Base-by-base conservation (phyloP, 2,113 vertebrate genomes). In the Pampusana beccarii region DNA sequence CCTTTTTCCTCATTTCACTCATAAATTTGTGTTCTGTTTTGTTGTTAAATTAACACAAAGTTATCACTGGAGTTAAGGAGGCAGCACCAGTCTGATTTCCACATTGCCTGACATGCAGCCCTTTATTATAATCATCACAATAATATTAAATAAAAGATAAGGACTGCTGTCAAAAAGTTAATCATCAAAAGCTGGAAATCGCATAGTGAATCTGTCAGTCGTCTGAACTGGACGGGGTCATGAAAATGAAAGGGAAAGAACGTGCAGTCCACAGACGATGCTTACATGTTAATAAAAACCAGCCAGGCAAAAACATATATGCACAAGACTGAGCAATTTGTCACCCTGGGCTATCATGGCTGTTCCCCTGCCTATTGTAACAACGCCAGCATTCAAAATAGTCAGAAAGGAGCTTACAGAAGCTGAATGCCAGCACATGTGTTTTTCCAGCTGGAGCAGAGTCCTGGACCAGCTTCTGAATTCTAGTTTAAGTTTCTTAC, bases 371-470 rank as follows among this genome's bases (percentile, higher is more conserved):
- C 95, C 95, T 95, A 90, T 91, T 96, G 93, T 96, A 97, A 96
- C 94, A 97, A 96, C 95, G 97, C 95, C 97, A 97, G 85, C 83
- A 92, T 94, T 97, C 96, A 97, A 96, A 97, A 97, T 96, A 96
- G 95, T 97, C 95, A 95, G 71, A 96, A 97, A 97, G 91, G 94
- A 97, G 95, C 92, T 95, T 96, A 96, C 90, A 90, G 92, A 91
- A 96, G 95, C 94, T 95, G 96, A 96, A 97, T 97, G 97, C 97
- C 96, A 97, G 90, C 95, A 97, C 96, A 97, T 96, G 95, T 97
- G 96, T 97, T 97, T 96, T 97, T 96, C 95, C 97, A 96, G 93
- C 95, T 97, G 94, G 92, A 97, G 93, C 90, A 0, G 93, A 95
- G 93, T 96, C 86, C 94, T 93, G 96, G 93, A 96, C 89, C 66